Evolutionary conservation across 2,113 vertebrate species (phyloP).

Genomic region (Callithrix jacchus): DNA sequence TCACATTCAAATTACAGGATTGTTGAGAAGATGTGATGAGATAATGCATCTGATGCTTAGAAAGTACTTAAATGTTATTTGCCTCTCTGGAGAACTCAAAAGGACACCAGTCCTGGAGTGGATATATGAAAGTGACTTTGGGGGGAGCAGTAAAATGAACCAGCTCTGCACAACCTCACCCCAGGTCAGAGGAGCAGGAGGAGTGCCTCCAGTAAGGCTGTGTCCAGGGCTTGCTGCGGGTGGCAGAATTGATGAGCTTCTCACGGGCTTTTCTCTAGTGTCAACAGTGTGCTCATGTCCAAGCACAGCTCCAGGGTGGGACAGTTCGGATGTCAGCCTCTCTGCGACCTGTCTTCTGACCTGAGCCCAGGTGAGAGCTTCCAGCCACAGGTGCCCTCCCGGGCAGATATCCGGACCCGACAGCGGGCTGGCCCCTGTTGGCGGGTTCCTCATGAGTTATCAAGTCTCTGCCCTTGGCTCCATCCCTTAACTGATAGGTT

Average conservation of each 20-base stretch:
- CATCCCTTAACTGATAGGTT: rapidly evolving
- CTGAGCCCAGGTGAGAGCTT: background rate
- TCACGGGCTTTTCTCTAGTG: background rate
- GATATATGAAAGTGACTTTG: background rate
- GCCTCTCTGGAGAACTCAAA: background rate
- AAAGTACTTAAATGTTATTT: background rate
- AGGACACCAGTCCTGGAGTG: too few species aligned
- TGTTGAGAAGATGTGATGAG: background rate
- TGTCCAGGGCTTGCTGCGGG: rapidly evolving
- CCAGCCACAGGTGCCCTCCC: rapidly evolving
- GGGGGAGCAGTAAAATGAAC: rapidly evolving
- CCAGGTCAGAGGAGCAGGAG: rapidly evolving
- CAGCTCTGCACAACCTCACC: rapidly evolving
- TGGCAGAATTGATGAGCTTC: too few species aligned
- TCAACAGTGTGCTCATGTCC: too few species aligned
- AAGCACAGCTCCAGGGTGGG: background rate
- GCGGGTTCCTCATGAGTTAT: background rate
- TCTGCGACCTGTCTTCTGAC: background rate
- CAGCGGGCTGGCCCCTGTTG: rapidly evolving
- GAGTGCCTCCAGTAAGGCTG: background rate
- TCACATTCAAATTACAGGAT: background rate
- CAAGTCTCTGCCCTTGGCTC: rapidly evolving
- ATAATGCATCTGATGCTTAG: too few species aligned
- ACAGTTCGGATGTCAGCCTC: rapidly evolving
- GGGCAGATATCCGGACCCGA: rapidly evolving